These are phyloP conservation scores for Morphnarchus princeps DNA, from an alignment of 2,113 vertebrate species.

Conservation along the genomic window DNA sequence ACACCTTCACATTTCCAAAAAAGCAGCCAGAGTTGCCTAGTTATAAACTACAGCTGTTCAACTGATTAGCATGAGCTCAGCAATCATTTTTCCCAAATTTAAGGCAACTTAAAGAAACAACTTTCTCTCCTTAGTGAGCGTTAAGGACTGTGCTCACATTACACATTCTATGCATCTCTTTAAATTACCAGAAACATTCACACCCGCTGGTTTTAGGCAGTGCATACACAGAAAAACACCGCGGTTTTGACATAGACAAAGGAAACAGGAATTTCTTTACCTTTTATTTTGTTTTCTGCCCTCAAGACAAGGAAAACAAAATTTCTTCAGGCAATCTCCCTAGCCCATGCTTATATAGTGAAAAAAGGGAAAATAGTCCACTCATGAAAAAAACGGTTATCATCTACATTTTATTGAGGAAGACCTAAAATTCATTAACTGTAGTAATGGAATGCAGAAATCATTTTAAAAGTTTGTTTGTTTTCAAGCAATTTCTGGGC, in stretches of 20 bases:
- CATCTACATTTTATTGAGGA: background rate
- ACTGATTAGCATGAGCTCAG: background rate
- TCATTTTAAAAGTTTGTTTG: background rate
- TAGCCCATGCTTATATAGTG: background rate
- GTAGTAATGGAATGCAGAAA: background rate
- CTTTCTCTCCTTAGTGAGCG: background rate
- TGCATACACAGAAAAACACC: background rate
- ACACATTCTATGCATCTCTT: background rate
- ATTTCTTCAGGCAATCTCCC: background rate
- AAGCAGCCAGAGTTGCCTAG: background rate
- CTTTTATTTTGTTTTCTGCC: background rate
- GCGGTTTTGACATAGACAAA: background rate
- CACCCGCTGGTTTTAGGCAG: background rate
- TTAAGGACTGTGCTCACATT: background rate
- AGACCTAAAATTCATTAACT: background rate
- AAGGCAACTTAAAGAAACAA: background rate
- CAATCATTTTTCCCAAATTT: background rate
- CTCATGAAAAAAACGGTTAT: background rate
- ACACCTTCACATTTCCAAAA: background rate
- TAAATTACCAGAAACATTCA: background rate
- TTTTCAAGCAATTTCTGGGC: background rate
- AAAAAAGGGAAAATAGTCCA: background rate
- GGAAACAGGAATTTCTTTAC: background rate
- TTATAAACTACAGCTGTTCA: background rate
- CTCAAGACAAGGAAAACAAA: background rate